phyloP scores from a whole-genome alignment of 2,797 vertebrate genomes.

The Poeciliopsis infans region DNA sequence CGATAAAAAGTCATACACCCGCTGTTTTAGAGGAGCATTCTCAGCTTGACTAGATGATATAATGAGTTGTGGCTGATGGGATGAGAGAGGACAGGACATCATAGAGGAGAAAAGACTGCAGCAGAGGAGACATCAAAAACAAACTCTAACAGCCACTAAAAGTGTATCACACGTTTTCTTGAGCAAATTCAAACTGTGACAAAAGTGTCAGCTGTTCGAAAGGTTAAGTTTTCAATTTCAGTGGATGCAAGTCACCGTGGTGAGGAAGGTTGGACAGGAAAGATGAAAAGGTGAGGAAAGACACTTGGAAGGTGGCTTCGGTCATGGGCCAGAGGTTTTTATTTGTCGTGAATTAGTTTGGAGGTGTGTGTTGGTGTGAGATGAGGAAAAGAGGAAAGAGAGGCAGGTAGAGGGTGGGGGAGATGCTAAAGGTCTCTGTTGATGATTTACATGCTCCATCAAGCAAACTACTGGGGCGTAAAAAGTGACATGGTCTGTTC shows the following conservation, averaged over 20 bases:
- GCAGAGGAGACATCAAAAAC: slow-evolving; percentile 36
- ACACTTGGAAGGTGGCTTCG: slow-evolving; percentile 30
- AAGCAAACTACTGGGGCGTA: slow-evolving; percentile 74
- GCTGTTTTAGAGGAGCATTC: slow-evolving; percentile 72
- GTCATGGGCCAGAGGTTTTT: slow-evolving; percentile 67
- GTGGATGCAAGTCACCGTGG: slow-evolving; percentile 54
- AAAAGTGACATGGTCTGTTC: slow-evolving; percentile 81
- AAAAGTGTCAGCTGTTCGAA: slow-evolving; percentile 60
- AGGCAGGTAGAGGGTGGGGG: slow-evolving; percentile 22
- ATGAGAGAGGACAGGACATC: slow-evolving; percentile 69
- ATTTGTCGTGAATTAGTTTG: slow-evolving; percentile 74
- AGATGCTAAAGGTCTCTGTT: slow-evolving; percentile 82
- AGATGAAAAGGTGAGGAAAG: slow-evolving; percentile 49
- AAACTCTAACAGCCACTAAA: slow-evolving; percentile 17
- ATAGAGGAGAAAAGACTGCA: slow-evolving; percentile 57
- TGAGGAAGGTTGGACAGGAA: slow-evolving; percentile 32
- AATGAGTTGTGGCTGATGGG: slow-evolving; percentile 74
- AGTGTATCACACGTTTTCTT: slow-evolving; percentile 23
- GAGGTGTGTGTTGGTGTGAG: slow-evolving; percentile 55
- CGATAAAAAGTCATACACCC: slow-evolving; percentile 68
- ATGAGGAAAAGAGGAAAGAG: slow-evolving; percentile 47
- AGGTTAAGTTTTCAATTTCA: slow-evolving; percentile 74
- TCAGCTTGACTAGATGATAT: slow-evolving; percentile 78
- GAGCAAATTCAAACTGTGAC: slow-evolving; percentile 66
- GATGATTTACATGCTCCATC: slow-evolving; percentile 83